These are phyloP conservation scores for Eulithis testata DNA, from an alignment of 2,888 invertebrate genomes.

Conservation along the genomic window DNA sequence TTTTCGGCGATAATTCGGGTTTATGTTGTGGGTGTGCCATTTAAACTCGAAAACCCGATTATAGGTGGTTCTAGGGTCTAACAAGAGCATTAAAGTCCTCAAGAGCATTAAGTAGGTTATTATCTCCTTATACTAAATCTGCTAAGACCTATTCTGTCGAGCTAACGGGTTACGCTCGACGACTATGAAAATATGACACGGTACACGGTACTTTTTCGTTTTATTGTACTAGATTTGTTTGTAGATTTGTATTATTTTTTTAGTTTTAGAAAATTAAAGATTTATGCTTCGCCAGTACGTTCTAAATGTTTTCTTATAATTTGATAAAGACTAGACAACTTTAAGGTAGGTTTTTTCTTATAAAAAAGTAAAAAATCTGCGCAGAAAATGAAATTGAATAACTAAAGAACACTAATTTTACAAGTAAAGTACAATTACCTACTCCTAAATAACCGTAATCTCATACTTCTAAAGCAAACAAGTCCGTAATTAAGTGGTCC, in stretches of 20 bases:
- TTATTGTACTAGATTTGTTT: too few relatives aligned
- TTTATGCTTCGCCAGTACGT: too few relatives aligned
- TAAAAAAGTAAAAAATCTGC: neutral
- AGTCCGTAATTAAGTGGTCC: constrained; percentile 31
- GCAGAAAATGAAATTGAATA: neutral
- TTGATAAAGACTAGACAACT: too few relatives aligned
- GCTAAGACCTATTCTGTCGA: too few relatives aligned
- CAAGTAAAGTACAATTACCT: neutral
- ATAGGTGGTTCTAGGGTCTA: neutral
- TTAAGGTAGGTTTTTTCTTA: neutral
- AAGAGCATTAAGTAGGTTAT: too few relatives aligned
- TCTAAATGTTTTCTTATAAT: too few relatives aligned
- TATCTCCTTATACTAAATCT: neutral
- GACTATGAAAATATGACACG: too few relatives aligned
- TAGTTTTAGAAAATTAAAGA: too few relatives aligned
- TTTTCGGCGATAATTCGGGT: constrained; percentile 1
- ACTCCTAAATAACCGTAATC: constrained; percentile 16
- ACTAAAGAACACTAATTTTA: neutral
- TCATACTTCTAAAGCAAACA: constrained; percentile 32
- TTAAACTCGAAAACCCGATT: neutral
- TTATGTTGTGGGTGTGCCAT: constrained; percentile 2
- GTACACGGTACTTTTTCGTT: too few relatives aligned
- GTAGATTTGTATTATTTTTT: too few relatives aligned
- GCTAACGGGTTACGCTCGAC: too few relatives aligned
- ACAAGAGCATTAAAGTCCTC: too few relatives aligned